Evolutionary conservation across 2,113 vertebrate genomes (phyloP), one percentile per base, ranked within the genome.

Genomic region (Perca flavescens): DNA sequence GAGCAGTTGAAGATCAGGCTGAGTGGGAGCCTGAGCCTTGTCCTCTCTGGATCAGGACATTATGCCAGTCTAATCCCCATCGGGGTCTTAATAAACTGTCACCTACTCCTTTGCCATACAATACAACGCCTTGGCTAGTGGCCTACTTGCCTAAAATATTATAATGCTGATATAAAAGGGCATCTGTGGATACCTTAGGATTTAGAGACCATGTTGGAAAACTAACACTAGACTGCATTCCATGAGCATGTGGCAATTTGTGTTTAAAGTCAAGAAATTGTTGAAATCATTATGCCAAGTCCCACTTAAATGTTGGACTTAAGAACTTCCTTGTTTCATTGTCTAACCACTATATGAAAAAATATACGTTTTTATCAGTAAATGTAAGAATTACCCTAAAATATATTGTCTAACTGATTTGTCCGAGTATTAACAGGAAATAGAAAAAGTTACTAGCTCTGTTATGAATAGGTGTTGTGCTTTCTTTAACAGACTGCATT

Each of bases 391-490:
- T 90, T 92, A 93, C 90, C 91, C 91, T 93, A 76, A 93, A 89
- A 86, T 93, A 89, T 95, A 93, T 86, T 91, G 90, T 95, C 89
- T 80, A 64, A 88, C 81, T 83, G 86, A 89, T 90, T 86, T 94
- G 88, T 93, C 79, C 40, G 46, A 89, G 83, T 93, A 85, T 89
- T 89, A 85, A 87, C 61, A 54, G 79, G 89, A 94, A 94, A 79
- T 84, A 94, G 88, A 83, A 88, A 76, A 85, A 76, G 77, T 82
- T 84, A 92, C 54, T 91, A 80, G 89, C 91, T 90, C 89, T 91
- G 91, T 92, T 92, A 86, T 90, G 84, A 93, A 80, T 95, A 87
- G 64, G 85, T 95, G 93, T 95, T 92, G 95, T 93, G 92, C 92
- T 94, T 93, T 92, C 92, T 92, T 93, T 92, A 90, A 94, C 86